These are phyloP conservation scores for Echinometra lucunter DNA, from an alignment of 53 echinoderm and acorn worm species.

Conservation along the genomic window DNA sequence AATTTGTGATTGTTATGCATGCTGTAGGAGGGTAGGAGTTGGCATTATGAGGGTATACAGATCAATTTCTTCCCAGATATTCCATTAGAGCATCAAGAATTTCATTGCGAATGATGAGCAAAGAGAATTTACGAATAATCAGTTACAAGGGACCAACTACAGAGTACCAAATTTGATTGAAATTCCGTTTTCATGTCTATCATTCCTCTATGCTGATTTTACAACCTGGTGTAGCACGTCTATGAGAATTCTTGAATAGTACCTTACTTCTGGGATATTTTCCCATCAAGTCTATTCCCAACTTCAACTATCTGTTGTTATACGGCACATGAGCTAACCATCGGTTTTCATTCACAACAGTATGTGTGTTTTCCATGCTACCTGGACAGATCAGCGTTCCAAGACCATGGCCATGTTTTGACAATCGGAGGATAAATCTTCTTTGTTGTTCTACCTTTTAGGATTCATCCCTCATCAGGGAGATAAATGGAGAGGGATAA, in stretches of 20 bases:
- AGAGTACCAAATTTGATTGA: not conserved
- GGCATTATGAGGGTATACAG: not conserved
- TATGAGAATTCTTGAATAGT: not conserved
- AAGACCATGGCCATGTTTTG: not conserved
- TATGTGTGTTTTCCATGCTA: not conserved
- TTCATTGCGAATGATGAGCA: not conserved
- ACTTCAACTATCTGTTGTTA: not conserved
- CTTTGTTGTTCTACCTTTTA: conserved; percentile 36
- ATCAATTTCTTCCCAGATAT: not conserved
- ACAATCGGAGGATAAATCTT: conserved; percentile 7
- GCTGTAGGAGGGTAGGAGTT: not conserved
- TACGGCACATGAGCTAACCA: not conserved
- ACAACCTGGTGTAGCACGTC: not conserved
- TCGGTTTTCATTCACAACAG: conserved; percentile 22
- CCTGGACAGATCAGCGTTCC: not conserved
- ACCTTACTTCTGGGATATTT: not conserved
- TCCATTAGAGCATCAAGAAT: not conserved
- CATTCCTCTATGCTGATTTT: not conserved
- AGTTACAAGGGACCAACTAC: not conserved
- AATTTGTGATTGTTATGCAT: not conserved
- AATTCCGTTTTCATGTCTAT: not conserved
- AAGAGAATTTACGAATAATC: not conserved
- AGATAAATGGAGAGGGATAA: conserved; percentile 33
- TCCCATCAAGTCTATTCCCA: not conserved
- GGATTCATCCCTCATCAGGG: conserved; percentile 20